These are phyloP conservation scores for Phrynocephalus forsythii DNA, from an alignment of 2,797 vertebrate species.

Conservation along the genomic window DNA sequence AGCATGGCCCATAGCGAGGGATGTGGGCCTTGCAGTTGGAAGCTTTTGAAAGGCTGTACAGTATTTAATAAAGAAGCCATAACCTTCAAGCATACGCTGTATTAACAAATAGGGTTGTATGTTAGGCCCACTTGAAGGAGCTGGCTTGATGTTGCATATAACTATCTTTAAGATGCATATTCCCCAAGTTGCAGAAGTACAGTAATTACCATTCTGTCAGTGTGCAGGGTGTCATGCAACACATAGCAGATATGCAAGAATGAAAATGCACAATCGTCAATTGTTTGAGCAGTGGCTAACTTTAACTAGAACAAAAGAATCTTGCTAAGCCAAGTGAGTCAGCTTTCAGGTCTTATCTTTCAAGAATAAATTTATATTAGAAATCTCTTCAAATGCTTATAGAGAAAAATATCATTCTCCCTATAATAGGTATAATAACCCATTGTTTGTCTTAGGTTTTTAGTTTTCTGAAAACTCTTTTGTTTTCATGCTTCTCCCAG, in stretches of 20 bases:
- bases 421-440: neutral
- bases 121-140: neutral
- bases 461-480: conserved; percentile 22
- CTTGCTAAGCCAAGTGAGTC: conserved; percentile 7
- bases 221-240: neutral
- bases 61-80: neutral
- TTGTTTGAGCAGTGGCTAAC: conserved; percentile 1
- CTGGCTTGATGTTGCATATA: conserved; percentile 28
- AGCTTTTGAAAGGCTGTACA: too few species aligned
- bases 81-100: neutral
- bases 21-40: neutral
- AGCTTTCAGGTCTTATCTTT: conserved; percentile 34
- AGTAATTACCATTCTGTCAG: neutral
- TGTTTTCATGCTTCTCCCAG: neutral
- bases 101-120: neutral
- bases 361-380: neutral
- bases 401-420: neutral
- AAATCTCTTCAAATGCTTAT: neutral
- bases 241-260: conserved; percentile 22
- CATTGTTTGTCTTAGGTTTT: neutral
- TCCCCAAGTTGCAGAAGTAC: conserved; percentile 5
- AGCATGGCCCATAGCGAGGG: too few species aligned
- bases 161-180: neutral
- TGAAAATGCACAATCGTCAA: neutral
- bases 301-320: conserved; percentile 32